A percentile compares a stretch with the other conserved stretches of the same genome.
Conservation (phyloP, 2,797 vertebrate species). For the Echeneis naucrates region DNA sequence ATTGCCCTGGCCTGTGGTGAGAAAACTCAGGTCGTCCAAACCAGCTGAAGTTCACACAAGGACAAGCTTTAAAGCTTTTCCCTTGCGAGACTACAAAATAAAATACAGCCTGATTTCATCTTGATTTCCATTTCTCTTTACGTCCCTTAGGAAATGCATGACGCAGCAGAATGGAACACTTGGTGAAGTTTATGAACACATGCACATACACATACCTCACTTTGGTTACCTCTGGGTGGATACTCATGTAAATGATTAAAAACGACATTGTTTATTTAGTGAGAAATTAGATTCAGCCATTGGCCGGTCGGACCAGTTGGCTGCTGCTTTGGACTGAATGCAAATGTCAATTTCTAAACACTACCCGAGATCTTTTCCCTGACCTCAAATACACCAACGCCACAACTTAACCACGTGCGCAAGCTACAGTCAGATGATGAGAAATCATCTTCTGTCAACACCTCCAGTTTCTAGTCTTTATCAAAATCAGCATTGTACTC, state of each 20-base stretch:
- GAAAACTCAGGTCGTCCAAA: conserved; percentile 39
- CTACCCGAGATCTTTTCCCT: background rate
- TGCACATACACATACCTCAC: background rate
- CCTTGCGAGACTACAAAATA: conserved; percentile 9
- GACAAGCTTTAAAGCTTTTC: conserved; percentile 18
- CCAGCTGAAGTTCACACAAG: conserved; percentile 26
- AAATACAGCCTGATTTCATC: conserved; percentile 44
- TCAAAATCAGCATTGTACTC: background rate
- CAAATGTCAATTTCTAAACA: conserved; percentile 9
- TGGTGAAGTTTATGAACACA: conserved; percentile 1
- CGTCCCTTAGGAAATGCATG: conserved; percentile 47
- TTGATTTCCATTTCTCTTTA: conserved; percentile 42
- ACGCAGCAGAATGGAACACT: conserved; percentile 41
- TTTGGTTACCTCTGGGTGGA: conserved; percentile 12
- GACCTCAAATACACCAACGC: conserved; percentile 9
- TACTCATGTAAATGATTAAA: conserved; percentile 23
- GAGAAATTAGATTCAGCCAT: conserved; percentile 4
- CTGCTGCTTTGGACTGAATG: conserved; percentile 1
- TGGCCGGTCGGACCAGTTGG: conserved; percentile 13
- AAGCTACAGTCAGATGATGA: background rate
- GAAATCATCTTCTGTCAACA: background rate
- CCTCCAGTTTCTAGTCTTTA: background rate
- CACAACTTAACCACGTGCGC: background rate
- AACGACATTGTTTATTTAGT: conserved; percentile 31
- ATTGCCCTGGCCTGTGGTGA: conserved; percentile 40